Conservation (phyloP, 2,113 vertebrate genomes). For the Grus americana region DNA sequence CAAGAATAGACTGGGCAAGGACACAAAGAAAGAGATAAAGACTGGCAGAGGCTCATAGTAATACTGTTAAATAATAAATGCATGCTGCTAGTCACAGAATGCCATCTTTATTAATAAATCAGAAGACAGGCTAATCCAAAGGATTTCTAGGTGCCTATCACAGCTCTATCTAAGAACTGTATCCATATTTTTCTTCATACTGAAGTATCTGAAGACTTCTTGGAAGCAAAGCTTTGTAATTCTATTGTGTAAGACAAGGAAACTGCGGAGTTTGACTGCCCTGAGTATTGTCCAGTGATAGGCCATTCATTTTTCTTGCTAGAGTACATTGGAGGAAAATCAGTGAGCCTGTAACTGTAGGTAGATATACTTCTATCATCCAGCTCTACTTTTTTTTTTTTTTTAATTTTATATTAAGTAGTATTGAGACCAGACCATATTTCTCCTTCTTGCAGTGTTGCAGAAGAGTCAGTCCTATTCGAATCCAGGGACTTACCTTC, state of each 20-base stretch:
- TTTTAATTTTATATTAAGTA: background rate
- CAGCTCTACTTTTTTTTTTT: background rate
- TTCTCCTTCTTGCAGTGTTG: background rate
- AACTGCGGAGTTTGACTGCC: background rate
- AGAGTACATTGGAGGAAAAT: background rate
- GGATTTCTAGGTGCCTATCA: background rate
- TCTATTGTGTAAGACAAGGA: background rate
- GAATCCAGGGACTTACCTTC: background rate
- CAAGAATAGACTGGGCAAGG: constrained; percentile 15
- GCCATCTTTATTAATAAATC: constrained; percentile 12
- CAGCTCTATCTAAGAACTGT: background rate
- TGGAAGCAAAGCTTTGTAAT: background rate
- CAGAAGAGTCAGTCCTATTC: background rate
- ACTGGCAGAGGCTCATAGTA: background rate
- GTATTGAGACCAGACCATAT: background rate
- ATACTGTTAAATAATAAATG: constrained; percentile 25
- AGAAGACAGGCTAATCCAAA: background rate
- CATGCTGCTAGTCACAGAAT: background rate
- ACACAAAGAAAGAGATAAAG: constrained; percentile 13
- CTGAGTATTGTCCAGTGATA: background rate
- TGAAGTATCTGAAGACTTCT: background rate
- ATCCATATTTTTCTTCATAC: background rate
- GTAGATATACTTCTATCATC: background rate
- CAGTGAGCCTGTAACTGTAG: background rate
- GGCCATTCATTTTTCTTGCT: background rate